Evolutionary conservation across 2,888 invertebrate species (phyloP), one percentile per base, ranked within the genome.

Genomic region (Lordiphosa fenestrarum): DNA sequence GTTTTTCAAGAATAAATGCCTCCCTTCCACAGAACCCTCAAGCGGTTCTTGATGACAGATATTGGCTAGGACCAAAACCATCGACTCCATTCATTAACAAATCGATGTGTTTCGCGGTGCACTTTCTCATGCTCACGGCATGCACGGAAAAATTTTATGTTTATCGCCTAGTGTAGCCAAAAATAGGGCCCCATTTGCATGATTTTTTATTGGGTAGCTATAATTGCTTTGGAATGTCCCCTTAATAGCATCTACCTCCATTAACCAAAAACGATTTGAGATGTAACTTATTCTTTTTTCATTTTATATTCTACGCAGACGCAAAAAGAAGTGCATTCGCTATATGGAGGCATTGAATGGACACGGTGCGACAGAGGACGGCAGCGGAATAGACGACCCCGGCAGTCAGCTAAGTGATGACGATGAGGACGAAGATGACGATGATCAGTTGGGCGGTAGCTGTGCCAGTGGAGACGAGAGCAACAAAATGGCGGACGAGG

Each of bases 261-360:
- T n/a, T 38, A 15, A 6, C 10, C 15, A 33, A 35, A 12, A 9
- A 37, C 13, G 9, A 35, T 38, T 33, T 21, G 6, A 23, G 6
- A 6, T 21, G 9, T 36, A 25, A 40, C 49, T 36, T 15, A 48
- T 15, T 9, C 7, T 15, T 30, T 47, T 10, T 38, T n/a, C 3
- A 19, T 15, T 38, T 39, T 37, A 19, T 42, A 39, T 55, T 59
- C 49, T 25, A 50, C 23, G 6, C 58, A 97, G 97, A 92, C 96
- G 97, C 92, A 97, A 97, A 93, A 97, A 97, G 91, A 97, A 97
- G 91, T 97, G 97, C 92, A 95, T 97, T 88, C 95, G 97, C 82
- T 97, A 97, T 92, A 95, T 96, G 94, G 97, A 96, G 91, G 94
- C 95, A 80, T 91, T 93, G 90, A 91, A 93, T 90, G 75, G 68